Conservation (phyloP, 2,888 invertebrate species). For the Zygothrica quintamaculata region DNA sequence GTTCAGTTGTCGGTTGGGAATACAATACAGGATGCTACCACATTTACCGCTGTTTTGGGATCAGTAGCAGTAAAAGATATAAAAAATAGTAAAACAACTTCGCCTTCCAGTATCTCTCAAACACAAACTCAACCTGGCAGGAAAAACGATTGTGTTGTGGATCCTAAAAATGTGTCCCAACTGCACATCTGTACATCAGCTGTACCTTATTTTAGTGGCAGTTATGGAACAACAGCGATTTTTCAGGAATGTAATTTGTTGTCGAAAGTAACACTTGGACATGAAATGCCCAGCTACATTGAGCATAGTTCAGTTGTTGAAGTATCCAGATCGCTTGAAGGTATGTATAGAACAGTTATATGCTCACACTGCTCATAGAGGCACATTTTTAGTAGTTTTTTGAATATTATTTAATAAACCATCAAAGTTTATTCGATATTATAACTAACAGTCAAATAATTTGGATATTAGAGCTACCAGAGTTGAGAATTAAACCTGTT, state of each 20-base stretch:
- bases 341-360: constrained; percentile 40
- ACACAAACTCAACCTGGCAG: constrained; percentile 27
- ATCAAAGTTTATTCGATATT: too few species aligned
- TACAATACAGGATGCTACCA: constrained; percentile 31
- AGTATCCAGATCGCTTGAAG: constrained; percentile 42
- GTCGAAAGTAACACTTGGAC: constrained; percentile 12
- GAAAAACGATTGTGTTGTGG: too few species aligned
- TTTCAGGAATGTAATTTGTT: constrained; percentile 37
- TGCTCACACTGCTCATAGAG: too few species aligned
- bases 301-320: constrained; percentile 24
- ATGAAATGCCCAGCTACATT: constrained; percentile 20
- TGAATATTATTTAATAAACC: too few species aligned
- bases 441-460: too few species aligned
- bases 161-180: constrained; percentile 30
- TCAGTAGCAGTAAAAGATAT: constrained; percentile 10
- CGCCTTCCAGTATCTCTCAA: constrained; percentile 25
- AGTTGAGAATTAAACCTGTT: too few species aligned
- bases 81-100: constrained; percentile 26
- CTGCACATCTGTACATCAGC: constrained; percentile 22
- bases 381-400: too few species aligned
- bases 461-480: too few species aligned
- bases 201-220: constrained; percentile 43
- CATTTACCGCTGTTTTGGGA: constrained; percentile 40
- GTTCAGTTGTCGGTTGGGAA: constrained; percentile 29
- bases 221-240: constrained; percentile 40